Conservation (phyloP, 2,113 vertebrate species). For the Dasypus novemcinctus region DNA sequence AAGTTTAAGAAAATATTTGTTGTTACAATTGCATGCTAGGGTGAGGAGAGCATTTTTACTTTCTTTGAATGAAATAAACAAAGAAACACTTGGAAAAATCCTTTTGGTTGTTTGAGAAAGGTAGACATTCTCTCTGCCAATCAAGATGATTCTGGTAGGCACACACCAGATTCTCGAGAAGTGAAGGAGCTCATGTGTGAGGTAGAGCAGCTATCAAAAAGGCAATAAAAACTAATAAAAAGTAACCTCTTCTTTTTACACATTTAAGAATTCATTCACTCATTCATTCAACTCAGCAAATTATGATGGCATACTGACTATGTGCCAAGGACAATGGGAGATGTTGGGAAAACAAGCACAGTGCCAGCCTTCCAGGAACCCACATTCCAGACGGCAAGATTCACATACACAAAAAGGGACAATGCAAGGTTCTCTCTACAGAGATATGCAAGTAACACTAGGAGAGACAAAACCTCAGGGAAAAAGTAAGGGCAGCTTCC, state of each 20-base stretch:
- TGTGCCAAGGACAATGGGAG: not conserved
- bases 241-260: not conserved
- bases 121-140: not conserved
- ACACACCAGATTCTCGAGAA: not conserved
- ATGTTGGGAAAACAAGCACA: not conserved
- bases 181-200: not conserved
- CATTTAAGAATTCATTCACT: not conserved
- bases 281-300: not conserved
- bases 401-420: not conserved
- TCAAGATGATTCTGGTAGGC: not conserved
- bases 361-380: not conserved
- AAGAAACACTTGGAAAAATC: not conserved
- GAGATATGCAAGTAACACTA: not conserved
- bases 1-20: not conserved
- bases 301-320: not conserved
- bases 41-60: not conserved
- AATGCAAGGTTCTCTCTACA: not conserved
- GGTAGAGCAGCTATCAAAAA: not conserved
- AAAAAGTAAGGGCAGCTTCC: not conserved
- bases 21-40: not conserved
- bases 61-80: not conserved
- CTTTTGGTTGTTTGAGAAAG: not conserved
- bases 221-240: not conserved
- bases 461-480: not conserved
- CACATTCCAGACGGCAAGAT: accelerated